Base-by-base conservation (phyloP, 2,888 invertebrate species). In the Physocephala rufipes region DNA sequence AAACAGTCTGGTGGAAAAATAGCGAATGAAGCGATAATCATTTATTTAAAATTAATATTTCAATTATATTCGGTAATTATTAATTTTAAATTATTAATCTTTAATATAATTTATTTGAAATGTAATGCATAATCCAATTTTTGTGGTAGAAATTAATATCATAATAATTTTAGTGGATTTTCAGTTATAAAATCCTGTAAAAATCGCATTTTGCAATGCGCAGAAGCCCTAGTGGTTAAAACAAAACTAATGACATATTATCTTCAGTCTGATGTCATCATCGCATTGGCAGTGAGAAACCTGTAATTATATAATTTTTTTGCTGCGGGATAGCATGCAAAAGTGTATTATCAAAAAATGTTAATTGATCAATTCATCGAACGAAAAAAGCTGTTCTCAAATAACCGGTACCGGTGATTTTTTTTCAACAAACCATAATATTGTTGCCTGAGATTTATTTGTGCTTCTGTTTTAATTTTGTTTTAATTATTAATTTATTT, bases 321-420 rank as follows among this genome's bases (percentile, higher is more conserved):
- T 59, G 26, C 28, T 30, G 7, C 26, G 24, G 59, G 30, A 26
- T 59, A 28, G n/a, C 59, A 59, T 59, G 59, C 28, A 59, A 59
- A 59, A 30, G 30, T 36, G 59, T 30, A 59, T 28, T 28, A 28
- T 59, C 28, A 24, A 13, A 28, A 28, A 59, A 15, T 58, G 3
- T 28, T 59, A n/a, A n/a, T 59, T 30, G 16, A 59, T n/a, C 26
- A 28, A n/a, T 59, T 15, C 7, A 13, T 4, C 26, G 13, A 21
- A 55, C 55, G 55, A 55, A 24, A 55, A 15, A 55, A n/a, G 26
- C 55, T n/a, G 26, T 21, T 15, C 24, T 36, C 36, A 55, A 26
- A 26, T 13, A 24, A 26, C 26, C 26, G 13, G 26, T 2, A 26
- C 2, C 13, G 26, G 1, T 26, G 4, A 26, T 15, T 55, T 13